Conservation (phyloP, 2,113 vertebrate species). For the Xiphophorus maculatus region DNA sequence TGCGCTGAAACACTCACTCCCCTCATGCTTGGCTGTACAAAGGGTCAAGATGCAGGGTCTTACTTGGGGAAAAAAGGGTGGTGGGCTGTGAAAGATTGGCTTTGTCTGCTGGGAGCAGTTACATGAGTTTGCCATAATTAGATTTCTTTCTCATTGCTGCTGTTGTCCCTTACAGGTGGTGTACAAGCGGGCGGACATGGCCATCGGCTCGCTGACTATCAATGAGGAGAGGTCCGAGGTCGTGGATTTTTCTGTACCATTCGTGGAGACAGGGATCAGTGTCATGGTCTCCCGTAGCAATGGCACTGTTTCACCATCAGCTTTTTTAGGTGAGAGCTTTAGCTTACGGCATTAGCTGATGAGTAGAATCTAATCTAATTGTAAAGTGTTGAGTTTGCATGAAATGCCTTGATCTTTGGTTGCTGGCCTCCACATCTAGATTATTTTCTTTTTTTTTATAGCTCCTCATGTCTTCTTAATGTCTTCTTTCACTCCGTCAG, state of each 20-base stretch:
- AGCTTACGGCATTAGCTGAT: slow-evolving; percentile 30
- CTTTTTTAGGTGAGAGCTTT: slow-evolving; percentile 86
- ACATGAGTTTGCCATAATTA: slow-evolving; percentile 27
- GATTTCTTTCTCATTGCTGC: slow-evolving; percentile 7
- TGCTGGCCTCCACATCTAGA: slow-evolving; percentile 60
- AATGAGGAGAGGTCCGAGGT: slow-evolving; percentile 92
- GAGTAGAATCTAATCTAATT: slow-evolving; percentile 41
- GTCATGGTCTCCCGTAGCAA: slow-evolving; percentile 95
- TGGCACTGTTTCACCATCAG: slow-evolving; percentile 91
- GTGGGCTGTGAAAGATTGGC: slow-evolving; percentile 15
- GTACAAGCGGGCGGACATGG: slow-evolving; percentile 91
- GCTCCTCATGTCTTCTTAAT: slow-evolving; percentile 57
- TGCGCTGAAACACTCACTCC: slow-evolving; percentile 18
- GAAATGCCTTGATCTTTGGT: slow-evolving; percentile 52
- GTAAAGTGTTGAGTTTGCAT: slow-evolving; percentile 61
- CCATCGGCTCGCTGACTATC: slow-evolving; percentile 92
- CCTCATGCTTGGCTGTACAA: slow-evolving; percentile 14
- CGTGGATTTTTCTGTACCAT: slow-evolving; percentile 92
- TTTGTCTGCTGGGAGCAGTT: slow-evolving; percentile 10
- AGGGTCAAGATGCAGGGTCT: slow-evolving; percentile 39
- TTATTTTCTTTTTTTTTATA: slow-evolving; percentile 44
- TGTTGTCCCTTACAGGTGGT: slow-evolving; percentile 80
- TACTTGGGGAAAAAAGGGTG: slow-evolving; percentile 28
- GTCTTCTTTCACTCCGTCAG: slow-evolving; percentile 67
- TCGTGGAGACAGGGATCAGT: slow-evolving; percentile 92